Evolutionary conservation across 2,113 vertebrate species (phyloP).

Genomic region (Hippolais icterina): DNA sequence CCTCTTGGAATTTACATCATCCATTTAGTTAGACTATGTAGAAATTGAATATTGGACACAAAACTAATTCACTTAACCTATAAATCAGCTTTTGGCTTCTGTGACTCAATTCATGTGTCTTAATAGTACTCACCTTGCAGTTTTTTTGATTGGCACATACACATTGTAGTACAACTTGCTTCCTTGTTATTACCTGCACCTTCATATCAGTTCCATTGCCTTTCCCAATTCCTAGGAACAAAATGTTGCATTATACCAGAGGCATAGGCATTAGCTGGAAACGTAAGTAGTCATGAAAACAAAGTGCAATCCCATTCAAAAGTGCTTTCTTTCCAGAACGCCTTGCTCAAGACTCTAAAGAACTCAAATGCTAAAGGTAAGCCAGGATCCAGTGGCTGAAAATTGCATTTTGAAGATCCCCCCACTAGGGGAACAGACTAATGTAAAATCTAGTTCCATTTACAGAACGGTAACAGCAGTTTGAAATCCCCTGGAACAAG

Average conservation of each 20-base stretch:
- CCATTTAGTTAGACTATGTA: background rate
- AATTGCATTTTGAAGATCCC: background rate
- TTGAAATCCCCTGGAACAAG: background rate
- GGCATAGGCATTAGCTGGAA: background rate
- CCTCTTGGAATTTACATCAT: background rate
- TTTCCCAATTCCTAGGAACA: conserved; percentile 83
- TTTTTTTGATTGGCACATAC: conserved; percentile 81
- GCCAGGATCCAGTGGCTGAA: background rate
- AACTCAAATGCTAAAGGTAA: background rate
- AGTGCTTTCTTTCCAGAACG: background rate
- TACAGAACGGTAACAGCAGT: background rate
- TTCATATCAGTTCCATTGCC: conserved; percentile 87
- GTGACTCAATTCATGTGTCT: background rate
- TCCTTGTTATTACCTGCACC: conserved; percentile 80
- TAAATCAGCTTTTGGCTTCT: background rate
- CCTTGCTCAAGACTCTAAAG: background rate
- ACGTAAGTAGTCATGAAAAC: background rate
- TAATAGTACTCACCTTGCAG: conserved; percentile 76
- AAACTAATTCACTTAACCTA: background rate
- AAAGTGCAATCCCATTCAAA: background rate
- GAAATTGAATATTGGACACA: background rate
- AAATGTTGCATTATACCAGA: background rate
- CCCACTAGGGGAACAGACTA: background rate
- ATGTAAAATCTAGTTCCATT: background rate
- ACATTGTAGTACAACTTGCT: conserved; percentile 80